phyloP scores from a whole-genome alignment of 2,888 invertebrate species.

The Lochmaea capreae region DNA sequence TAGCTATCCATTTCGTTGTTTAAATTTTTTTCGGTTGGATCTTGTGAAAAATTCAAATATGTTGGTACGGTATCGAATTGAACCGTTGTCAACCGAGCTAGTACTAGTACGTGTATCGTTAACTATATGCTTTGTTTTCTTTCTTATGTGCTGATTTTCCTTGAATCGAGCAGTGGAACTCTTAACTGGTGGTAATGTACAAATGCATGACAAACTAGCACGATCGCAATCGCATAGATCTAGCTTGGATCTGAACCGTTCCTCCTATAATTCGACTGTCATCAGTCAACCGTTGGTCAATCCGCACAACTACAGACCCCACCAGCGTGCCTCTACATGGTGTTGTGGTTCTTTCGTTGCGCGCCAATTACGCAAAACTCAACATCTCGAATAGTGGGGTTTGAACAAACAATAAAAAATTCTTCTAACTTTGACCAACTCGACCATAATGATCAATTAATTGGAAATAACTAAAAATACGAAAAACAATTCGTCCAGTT shows the following conservation, averaged over 20 bases:
- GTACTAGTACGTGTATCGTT: background rate
- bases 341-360: constrained; percentile 83
- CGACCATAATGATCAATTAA: background rate
- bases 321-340: constrained; percentile 77
- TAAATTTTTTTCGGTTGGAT: too few species aligned
- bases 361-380: constrained; percentile 81
- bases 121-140: constrained; percentile 62
- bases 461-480: too few species aligned
- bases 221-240: constrained; percentile 60
- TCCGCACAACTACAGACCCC: constrained; percentile 63
- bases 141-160: constrained; percentile 52
- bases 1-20: too few species aligned
- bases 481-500: too few species aligned
- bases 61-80: background rate
- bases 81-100: constrained; percentile 17
- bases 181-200: constrained; percentile 78
- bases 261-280: constrained; percentile 52
- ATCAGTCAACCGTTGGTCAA: constrained; percentile 60
- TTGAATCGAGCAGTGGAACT: constrained; percentile 70
- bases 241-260: constrained; percentile 60
- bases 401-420: background rate
- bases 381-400: constrained; percentile 74
- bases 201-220: constrained; percentile 71
- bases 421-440: background rate
- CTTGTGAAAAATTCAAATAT: too few species aligned